Base-by-base conservation (phyloP, 2,888 invertebrate species). In the Himalopsyche japonica region DNA sequence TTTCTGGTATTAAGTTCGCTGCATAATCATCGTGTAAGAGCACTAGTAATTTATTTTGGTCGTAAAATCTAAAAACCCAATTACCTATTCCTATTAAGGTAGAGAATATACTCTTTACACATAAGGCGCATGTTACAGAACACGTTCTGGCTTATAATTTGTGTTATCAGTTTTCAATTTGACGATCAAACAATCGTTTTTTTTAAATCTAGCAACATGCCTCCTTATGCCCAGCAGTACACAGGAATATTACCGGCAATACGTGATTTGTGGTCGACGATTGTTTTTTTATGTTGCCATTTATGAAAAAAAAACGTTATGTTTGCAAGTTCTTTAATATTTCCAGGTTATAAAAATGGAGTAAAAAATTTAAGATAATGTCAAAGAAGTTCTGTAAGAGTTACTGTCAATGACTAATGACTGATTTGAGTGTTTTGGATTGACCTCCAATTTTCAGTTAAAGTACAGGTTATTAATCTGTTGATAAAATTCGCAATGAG, bases 141-240 rank as follows among this genome's bases (percentile, higher is more conserved):
- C 79, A 79, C 79, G 79, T 79, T 37, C 20, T n/a, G 34, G 20
- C 8, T 57, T 79, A 24, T 79, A 81, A 83, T 83, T 32, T 76
- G 43, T 76, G 24, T 79, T 79, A 83, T 83, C 80, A 76, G 32
- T 20, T 47, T 64, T 83, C 83, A 83, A 83, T 83, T 83, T 80
- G 47, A 79, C 30, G 37, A 76, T 78, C 83, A 83, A 83, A 83
- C 80, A 83, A 76, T 82, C 79, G 70, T 79, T 78, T 70, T 79
- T 32, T 57, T 57, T 57, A 20, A 57, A 20, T 10, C 10, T 57
- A 57, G 57, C 20, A 3, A 20, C 57, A 57, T 57, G 7, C 57
- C 20, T 57, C 20, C 57, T 20, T 20, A 57, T 6, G 24, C 10
- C 57, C 3, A 7, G 57, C 57, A 57, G 7, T 15, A 57, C 20